Conservation (phyloP, 2,113 vertebrate species). For the Taurulus bubalis region DNA sequence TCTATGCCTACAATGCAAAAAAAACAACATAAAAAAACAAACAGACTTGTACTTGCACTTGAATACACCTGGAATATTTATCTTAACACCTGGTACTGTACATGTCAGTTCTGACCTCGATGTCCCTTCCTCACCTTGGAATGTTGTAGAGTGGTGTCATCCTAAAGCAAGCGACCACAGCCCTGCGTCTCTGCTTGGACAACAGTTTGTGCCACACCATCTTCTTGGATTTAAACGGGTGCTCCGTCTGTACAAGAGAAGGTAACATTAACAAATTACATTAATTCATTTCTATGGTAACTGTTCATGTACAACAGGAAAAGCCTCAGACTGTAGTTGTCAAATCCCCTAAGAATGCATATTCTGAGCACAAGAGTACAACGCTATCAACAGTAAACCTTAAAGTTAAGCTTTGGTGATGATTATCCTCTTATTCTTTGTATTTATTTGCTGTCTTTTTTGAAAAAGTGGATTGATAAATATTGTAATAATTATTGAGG, state of each 20-base stretch:
- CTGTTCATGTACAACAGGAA: neutral
- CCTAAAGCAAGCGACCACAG: constrained; percentile 94
- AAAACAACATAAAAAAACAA: neutral
- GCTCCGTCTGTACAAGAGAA: constrained; percentile 85
- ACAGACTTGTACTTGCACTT: neutral
- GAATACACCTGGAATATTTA: neutral
- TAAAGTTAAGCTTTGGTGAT: neutral
- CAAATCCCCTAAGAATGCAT: neutral
- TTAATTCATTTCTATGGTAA: neutral
- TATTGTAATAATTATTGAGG: neutral
- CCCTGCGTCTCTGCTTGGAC: constrained; percentile 94
- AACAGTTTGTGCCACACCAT: constrained; percentile 97
- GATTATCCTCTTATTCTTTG: neutral
- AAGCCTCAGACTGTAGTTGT: neutral
- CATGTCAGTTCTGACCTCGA: neutral
- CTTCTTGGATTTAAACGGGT: constrained; percentile 95
- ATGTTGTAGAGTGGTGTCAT: constrained; percentile 96
- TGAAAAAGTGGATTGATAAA: neutral
- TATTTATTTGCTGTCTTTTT: neutral
- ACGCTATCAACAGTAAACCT: neutral
- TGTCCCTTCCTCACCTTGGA: constrained; percentile 83
- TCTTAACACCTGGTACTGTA: neutral
- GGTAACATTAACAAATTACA: neutral
- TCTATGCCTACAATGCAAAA: constrained; percentile 85
- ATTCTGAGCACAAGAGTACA: neutral